Evolutionary conservation across 2,113 vertebrate species (phyloP).

Genomic region (Ailurus styani): DNA sequence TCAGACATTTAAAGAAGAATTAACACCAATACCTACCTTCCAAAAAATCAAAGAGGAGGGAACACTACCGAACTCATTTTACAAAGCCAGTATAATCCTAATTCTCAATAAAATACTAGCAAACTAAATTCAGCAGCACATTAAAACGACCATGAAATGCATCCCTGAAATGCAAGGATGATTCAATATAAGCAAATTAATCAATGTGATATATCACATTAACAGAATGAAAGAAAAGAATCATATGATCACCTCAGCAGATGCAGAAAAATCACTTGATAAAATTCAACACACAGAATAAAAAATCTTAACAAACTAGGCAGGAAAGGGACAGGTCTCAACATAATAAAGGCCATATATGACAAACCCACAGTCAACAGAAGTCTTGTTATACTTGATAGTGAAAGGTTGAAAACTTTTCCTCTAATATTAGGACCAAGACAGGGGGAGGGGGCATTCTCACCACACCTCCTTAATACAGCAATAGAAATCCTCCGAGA

Average conservation of each 20-base stretch:
- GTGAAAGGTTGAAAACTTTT: background rate
- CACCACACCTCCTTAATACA: background rate
- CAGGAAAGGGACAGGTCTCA: background rate
- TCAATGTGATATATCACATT: background rate
- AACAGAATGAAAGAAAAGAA: background rate
- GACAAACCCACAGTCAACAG: background rate
- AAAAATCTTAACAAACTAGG: background rate
- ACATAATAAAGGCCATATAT: background rate
- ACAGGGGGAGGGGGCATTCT: background rate
- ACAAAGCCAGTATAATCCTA: background rate
- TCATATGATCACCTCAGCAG: background rate
- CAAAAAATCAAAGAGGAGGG: background rate
- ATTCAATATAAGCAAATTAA: background rate
- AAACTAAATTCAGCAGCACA: background rate
- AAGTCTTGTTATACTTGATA: background rate
- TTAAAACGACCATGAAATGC: background rate
- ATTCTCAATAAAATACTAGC: background rate
- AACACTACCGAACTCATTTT: background rate
- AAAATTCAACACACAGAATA: background rate
- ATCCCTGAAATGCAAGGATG: background rate
- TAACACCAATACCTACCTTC: background rate
- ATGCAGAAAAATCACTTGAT: background rate
- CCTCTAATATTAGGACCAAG: background rate
- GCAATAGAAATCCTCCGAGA: background rate
- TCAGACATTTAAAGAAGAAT: background rate